Evolutionary conservation across 2,888 invertebrate species (phyloP), one percentile per base, ranked within the genome.

Genomic region (Camponotus fellah): DNA sequence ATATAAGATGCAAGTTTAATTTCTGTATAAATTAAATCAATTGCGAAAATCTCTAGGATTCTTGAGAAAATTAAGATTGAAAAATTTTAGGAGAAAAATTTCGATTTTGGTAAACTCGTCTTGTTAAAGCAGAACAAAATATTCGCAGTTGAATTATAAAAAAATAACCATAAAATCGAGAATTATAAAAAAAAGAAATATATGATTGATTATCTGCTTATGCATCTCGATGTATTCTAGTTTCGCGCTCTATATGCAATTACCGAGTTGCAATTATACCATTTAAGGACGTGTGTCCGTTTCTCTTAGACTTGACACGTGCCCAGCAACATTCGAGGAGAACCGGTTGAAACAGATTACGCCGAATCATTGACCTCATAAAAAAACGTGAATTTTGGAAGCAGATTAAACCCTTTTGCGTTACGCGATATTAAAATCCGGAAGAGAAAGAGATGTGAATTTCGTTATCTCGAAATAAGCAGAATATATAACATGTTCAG

Each of bases 201-300:
- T 43, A 10, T 12, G 26, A 6, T 26, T 26, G 8, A 26, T 66
- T 68, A 68, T 12, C n/a, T 68, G 56, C 12, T 77, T 68, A 56
- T 34, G 14, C 56, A 14, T 9, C 14, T 26, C 26, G 17, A 6
- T 8, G 49, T 34, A 53, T 40, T 37, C 66, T 40, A 66, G 12
- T 76, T 76, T 77, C 26, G 40, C 53, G 26, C 3, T 46, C 14
- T 53, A 26, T 12, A 53, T 32, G 10, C 14, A 34, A 75, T 46
- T 53, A 53, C 2, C 43, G 34, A 62, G 46, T 43, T n/a, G n/a
- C 53, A 68, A 77, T 77, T 77, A 77, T 37, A n/a, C 40, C 49
- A 9, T 12, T 66, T 76, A 40, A 53, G 37, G 56, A 40, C 8
- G 26, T 53, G 37, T 10, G 3, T 37, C 49, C 21, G 26, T 34